phyloP scores from a whole-genome alignment of 2,113 vertebrate genomes.

The Peromyscus californicus region DNA sequence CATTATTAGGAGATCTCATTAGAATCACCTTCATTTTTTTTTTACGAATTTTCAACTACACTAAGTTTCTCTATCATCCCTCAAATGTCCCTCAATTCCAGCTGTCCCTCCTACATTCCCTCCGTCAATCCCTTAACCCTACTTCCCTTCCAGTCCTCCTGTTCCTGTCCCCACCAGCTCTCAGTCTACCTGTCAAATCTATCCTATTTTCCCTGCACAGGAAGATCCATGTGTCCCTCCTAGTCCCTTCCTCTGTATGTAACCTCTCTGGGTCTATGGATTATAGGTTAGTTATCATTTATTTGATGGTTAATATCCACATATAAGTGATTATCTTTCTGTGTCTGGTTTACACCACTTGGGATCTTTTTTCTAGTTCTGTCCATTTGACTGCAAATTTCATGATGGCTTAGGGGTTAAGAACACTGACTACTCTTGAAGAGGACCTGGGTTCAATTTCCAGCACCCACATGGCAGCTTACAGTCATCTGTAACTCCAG shows the following conservation, averaged over 20 bases:
- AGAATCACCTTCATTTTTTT: background rate
- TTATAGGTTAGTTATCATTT: background rate
- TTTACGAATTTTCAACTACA: background rate
- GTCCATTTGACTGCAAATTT: background rate
- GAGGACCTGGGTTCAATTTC: background rate
- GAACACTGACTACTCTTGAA: background rate
- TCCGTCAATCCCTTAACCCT: background rate
- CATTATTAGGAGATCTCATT: background rate
- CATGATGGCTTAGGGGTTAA: background rate
- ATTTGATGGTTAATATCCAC: background rate
- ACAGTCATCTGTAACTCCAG: background rate
- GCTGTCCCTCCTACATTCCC: background rate
- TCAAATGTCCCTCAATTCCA: background rate
- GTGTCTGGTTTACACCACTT: background rate
- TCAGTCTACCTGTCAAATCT: background rate
- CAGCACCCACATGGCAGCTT: background rate
- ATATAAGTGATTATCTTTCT: background rate
- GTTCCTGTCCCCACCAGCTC: background rate
- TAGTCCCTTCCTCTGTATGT: background rate
- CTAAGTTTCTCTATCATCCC: background rate
- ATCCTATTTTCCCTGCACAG: background rate
- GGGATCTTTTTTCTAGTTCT: background rate
- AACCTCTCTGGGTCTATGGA: background rate
- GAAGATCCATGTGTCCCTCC: background rate
- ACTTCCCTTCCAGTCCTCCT: background rate